Base-by-base conservation (phyloP, 2,797 vertebrate genomes). In the Rhinophrynus dorsalis region DNA sequence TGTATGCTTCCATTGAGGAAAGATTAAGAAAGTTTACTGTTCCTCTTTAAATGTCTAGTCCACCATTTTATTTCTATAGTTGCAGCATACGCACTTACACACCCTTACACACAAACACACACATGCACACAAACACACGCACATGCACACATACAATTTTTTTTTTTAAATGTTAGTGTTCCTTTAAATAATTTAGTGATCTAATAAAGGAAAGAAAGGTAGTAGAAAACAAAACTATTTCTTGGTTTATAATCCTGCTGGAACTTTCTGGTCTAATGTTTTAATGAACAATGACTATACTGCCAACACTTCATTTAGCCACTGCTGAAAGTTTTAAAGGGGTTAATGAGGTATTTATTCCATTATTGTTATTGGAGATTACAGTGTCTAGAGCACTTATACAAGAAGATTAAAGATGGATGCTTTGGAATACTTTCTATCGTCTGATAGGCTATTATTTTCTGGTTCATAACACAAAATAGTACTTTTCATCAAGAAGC, bases 381-480 rank as follows among this genome's bases (percentile, higher is more conserved):
- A 85, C 83, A 83, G 79, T 82, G 77, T 83, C 82, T 80, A 76
- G 75, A 79, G 86, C 78, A 80, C 85, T 90, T 88, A 88, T 81
- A 86, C 84, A 86, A 87, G 84, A 82, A 85, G 80, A 84, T 88
- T 81, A 86, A 85, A 84, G 88, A 81, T 88, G 88, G 85, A 88
- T 80, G 85, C 84, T 81, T 79, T 85, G 79, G 85, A 82, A 87
- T 82, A 84, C 81, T 82, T 84, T 82, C 80, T 81, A 56, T 40
- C 56, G 81, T 75, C 80, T 79, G 82, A 84, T 79, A 77, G 79
- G 79, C 80, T 78, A 78, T 82, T 86, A 83, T 89, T 90, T 85
- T 90, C 88, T 85, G 89, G 86, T 85, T 88, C 87, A 84, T 90
- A 87, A 88, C 86, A 81, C 85, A 84, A 81, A 84, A 80, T 77